Conservation (phyloP, 2,797 vertebrate genomes). For the Dendrocincla tyrannina region DNA sequence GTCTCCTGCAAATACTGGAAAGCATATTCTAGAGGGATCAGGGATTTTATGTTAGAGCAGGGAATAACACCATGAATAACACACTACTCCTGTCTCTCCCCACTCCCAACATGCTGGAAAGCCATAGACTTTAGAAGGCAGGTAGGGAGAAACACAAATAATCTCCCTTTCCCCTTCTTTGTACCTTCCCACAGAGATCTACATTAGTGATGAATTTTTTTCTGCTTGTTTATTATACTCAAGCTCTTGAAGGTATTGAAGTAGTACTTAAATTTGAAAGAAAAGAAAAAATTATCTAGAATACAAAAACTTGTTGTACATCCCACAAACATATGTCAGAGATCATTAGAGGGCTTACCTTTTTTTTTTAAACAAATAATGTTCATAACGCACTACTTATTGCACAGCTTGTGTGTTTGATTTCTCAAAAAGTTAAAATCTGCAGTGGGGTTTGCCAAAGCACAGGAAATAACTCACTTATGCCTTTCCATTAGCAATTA, state of each 20-base stretch:
- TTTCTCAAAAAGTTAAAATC: background rate
- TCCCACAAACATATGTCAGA: background rate
- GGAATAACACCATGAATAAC: background rate
- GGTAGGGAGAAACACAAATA: background rate
- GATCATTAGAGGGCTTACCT: background rate
- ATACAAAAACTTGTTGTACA: background rate
- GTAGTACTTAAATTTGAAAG: background rate
- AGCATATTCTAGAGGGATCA: background rate
- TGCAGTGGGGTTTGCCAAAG: background rate
- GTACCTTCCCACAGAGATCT: background rate
- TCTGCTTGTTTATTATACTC: background rate
- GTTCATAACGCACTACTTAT: background rate
- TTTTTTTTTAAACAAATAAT: background rate
- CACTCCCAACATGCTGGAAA: background rate
- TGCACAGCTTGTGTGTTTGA: background rate
- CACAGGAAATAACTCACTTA: background rate
- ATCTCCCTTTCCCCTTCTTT: background rate
- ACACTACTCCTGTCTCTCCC: background rate
- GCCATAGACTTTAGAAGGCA: background rate
- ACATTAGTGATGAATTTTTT: background rate
- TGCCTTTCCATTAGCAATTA: background rate
- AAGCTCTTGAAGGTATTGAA: background rate
- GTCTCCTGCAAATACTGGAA: background rate
- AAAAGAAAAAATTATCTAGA: background rate
- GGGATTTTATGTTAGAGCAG: background rate